These are phyloP conservation scores for Cephalopachus bancanus DNA, from an alignment of 2,797 vertebrate genomes.

Conservation along the genomic window DNA sequence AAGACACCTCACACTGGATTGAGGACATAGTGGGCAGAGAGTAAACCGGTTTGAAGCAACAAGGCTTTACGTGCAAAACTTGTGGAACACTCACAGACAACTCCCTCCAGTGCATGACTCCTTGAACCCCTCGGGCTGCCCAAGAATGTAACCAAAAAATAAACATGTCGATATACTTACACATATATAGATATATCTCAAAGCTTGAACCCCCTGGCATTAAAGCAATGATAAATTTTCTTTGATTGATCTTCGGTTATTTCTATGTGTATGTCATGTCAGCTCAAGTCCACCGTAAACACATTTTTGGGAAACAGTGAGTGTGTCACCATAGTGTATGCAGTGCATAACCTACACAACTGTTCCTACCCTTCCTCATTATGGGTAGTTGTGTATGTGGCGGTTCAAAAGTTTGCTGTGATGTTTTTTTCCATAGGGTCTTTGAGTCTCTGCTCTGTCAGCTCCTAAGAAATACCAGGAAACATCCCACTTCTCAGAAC, in stretches of 20 bases:
- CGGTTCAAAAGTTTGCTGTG: neutral
- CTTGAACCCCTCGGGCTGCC: neutral
- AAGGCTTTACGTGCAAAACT: neutral
- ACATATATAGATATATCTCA: neutral
- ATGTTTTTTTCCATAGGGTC: neutral
- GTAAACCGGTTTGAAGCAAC: neutral
- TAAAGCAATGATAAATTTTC: neutral
- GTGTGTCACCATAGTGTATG: neutral
- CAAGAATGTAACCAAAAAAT: neutral
- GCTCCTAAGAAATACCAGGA: neutral
- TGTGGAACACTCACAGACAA: neutral
- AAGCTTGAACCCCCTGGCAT: neutral
- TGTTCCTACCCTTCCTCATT: neutral
- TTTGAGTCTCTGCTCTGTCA: neutral
- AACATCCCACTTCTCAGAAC: neutral
- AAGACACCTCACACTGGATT: neutral
- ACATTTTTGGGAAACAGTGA: neutral
- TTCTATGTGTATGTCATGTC: neutral
- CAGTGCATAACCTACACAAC: neutral
- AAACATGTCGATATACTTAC: too few relatives aligned
- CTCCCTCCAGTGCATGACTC: neutral
- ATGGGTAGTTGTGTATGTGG: neutral
- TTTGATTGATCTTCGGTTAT: slow-evolving; percentile 32
- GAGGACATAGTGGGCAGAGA: neutral
- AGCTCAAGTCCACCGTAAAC: neutral